Base-by-base conservation (phyloP, 2,113 vertebrate species). In the Ciconia boyciana region DNA sequence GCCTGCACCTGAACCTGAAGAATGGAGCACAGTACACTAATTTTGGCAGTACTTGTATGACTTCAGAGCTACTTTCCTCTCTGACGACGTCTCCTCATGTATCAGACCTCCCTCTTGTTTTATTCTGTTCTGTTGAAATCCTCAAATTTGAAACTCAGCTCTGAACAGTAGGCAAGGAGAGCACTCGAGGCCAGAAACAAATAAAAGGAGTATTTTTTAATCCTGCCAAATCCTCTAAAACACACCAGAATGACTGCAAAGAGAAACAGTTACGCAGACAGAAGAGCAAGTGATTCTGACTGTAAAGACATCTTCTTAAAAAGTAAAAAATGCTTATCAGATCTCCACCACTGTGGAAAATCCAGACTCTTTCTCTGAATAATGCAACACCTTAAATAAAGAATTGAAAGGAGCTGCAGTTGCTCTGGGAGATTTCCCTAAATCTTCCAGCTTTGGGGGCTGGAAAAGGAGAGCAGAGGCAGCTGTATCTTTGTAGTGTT, bases 361-460 rank as follows among this genome's bases (percentile, higher is more conserved):
- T 65, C 31, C 54, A 51, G 76, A 44, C 49, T 52, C 19, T 13
- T 28, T 81, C 81, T 66, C 76, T 93, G 75, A 87, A 96, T 80
- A 95, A 96, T 66, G 44, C 58, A 96, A 49, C 31, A 90, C 32
- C 28, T 90, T 87, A 75, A 96, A 91, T 69, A 91, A 91, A 79
- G 74, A 84, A 84, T 7, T 75, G 49, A 82, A 89, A 91, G 39
- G n/a, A 95, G 58, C 28, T 85, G 34, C 70, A 69, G 46, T 66
- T 93, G 79, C 34, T 83, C 28, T 72, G 36, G 34, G 19, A 94
- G 36, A 88, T 76, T 82, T 93, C 41, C 55, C 62, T 89, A 74
- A 80, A 80, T 80, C 36, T 80, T 83, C 46, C 54, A 80, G 34
- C 16, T 87, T 82, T 72, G 66, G 39, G 28, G 58, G 28, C 13